Percentiles rank a stretch among this genome's conserved stretches.
phyloP scores from a whole-genome alignment of 2,888 invertebrate genomes.

The Tromatobia lineatoria region DNA sequence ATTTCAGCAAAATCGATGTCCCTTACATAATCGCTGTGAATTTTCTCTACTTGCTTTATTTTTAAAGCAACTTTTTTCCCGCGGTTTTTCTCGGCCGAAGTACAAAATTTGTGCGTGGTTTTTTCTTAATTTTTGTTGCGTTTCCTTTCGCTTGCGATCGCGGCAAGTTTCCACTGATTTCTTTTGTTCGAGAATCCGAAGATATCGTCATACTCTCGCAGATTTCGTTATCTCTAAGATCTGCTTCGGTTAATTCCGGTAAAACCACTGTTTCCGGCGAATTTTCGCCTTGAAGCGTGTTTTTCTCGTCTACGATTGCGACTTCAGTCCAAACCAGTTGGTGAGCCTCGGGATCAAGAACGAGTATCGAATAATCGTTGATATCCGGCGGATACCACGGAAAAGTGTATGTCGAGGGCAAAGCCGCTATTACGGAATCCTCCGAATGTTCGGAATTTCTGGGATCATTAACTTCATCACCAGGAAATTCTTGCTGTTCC shows the following conservation, averaged over 20 bases:
- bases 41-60: background rate
- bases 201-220: background rate
- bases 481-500: background rate
- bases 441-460: background rate
- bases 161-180: background rate
- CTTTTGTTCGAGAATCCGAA: background rate
- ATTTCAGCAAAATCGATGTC: too few relatives aligned
- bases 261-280: background rate
- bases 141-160: background rate
- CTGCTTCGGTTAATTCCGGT: background rate
- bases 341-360: slow-evolving; percentile 28
- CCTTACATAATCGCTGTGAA: too few relatives aligned
- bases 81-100: background rate
- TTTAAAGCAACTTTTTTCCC: background rate
- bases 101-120: background rate
- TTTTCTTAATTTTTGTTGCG: background rate
- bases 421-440: too few relatives aligned
- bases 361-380: slow-evolving; percentile 51
- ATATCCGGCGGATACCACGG: slow-evolving; percentile 46
- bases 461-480: background rate
- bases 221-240: background rate
- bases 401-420: background rate
- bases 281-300: background rate
- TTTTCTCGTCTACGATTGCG: background rate
- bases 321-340: slow-evolving; percentile 45